Base-by-base conservation (phyloP, 2,797 vertebrate genomes). In the Pogoniulus pusillus region DNA sequence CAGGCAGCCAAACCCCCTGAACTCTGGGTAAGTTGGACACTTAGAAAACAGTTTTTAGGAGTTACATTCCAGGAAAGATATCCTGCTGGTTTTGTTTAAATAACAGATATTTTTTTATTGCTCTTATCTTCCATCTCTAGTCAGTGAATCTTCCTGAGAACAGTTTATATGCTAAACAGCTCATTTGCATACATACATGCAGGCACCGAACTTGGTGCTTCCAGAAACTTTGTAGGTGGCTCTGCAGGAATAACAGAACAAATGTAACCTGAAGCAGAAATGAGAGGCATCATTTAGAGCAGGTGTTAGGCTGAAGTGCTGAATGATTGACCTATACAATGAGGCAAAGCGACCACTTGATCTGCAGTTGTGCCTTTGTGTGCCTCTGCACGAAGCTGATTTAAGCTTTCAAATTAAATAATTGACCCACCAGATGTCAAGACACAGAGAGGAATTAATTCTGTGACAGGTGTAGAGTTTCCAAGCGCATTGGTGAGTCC, bases 211-310 rank as follows among this genome's bases (percentile, higher is more conserved):
- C 26, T 39, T 68, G 51, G 34, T 66, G 77, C 58, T 93, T 95
- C 45, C 59, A 86, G 60, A 73, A 90, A 57, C 39, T 63, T 34
- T 41, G n/a, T 30, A 82, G 15, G 7, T 71, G 5, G 0, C 43
- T 88, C 58, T 79, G 16, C 37, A 59, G 86, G 73, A 91, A 57
- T 82, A 84, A 77, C 54, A 78, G 90, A 86, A 53, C 55, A 80
- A 87, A 65, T 54, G 54, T 15, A 82, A 83, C 73, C 73, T 72
- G 57, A 81, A 91, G 30, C 39, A 87, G 13, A 49, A 49, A 39
- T 29, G 43, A 73, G 71, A 76, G 45, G 22, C 9, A 41, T 55
- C 5, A 12, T 78, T 75, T 47, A 57, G 65, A 66, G 65, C 30
- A 49, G 49, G 13, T 66, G 9, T 66, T 60, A 60, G 43, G 35